Evolutionary conservation across 35 echinoderm and acorn worm species (phyloP).

Genomic region (Lytechinus variegatus): DNA sequence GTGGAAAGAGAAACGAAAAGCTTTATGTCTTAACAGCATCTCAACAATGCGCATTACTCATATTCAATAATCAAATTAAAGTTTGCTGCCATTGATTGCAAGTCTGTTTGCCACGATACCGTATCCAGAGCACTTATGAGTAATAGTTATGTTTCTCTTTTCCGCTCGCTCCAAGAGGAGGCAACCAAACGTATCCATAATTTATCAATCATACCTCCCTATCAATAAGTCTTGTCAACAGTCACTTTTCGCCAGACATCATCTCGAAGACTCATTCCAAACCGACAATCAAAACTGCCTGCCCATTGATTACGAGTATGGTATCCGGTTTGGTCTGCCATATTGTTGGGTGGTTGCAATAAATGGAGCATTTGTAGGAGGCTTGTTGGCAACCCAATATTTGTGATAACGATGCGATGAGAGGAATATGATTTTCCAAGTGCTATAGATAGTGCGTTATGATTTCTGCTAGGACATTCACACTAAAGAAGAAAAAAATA

Average conservation of each 20-base stretch:
- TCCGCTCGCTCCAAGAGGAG: neutral
- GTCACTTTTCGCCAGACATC: neutral
- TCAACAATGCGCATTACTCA: neutral
- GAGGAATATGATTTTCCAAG: neutral
- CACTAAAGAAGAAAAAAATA: too few relatives aligned
- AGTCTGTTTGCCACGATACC: neutral
- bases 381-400: neutral
- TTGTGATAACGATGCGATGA: conserved; percentile 18
- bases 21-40: neutral
- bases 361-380: neutral
- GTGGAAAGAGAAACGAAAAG: neutral
- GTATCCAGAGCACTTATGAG: neutral
- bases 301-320: neutral
- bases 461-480: neutral
- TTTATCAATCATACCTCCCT: conserved; percentile 18
- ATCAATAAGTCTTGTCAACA: neutral
- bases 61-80: neutral
- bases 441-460: neutral
- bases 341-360: neutral
- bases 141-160: neutral
- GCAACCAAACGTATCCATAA: neutral
- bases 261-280: neutral
- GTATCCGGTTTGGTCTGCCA: neutral
- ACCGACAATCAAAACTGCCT: neutral
- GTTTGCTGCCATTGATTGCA: neutral